Evolutionary conservation across 2,113 vertebrate species (phyloP), one percentile per base, ranked within the genome.

Genomic region (Choloepus hoffmanni): DNA sequence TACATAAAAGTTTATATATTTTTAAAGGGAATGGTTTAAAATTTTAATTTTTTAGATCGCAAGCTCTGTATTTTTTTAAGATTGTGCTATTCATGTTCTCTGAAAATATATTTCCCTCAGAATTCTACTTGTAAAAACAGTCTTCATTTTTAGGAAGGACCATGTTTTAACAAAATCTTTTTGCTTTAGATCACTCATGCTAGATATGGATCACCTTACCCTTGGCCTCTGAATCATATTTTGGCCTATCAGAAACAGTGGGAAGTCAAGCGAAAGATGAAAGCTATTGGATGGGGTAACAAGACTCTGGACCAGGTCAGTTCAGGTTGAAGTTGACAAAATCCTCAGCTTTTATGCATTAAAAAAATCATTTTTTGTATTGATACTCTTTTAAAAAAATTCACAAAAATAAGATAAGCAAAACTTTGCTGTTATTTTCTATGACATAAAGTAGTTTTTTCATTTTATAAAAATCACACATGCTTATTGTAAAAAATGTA

Each of bases 181-280:
- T 95, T 97, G 68, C 90, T 96, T 72, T 96, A 99, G 43, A 76
- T 28, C 73, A 48, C 16, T 76, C 43, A 30, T 8, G 24, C 11
- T 7, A 76, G 26, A 7, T 53, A 53, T 53, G 50, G 50, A 53
- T 53, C 50, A 12, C 10, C 50, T 53, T 53, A 53, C 50, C 50
- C 50, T 53, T 53, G 50, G 50, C 50, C 24, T 76, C 15, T 48
- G 43, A 76, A 76, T 45, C 98, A 94, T 95, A 98, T 99, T 92
- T 98, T 99, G 94, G 99, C 99, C 73, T 76, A 76, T 90, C 99
- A 99, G 98, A 99, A 99, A 98, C 99, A 99, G 85, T 99, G 99
- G 99, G 99, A 99, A 98, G 97, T 99, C 0, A 99, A 98, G 92
- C 98, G 99, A 90, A 99, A 99, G 98, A 99, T 99, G 99, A 99